Evolutionary conservation across 2,888 invertebrate genomes (phyloP).

Genomic region (Diplazon laetatorius): DNA sequence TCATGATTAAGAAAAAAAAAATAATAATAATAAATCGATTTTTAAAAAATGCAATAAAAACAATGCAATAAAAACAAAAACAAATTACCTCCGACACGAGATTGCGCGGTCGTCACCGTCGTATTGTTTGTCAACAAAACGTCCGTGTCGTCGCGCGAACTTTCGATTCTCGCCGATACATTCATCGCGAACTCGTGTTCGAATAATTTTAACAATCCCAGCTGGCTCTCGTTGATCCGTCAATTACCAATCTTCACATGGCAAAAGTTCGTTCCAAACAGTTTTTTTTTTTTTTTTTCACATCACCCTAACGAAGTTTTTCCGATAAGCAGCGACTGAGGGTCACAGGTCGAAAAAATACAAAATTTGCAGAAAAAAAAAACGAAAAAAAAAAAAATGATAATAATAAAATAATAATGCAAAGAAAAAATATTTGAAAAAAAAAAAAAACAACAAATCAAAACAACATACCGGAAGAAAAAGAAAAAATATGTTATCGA

Average conservation of each 20-base stretch:
- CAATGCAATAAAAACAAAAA: neutral
- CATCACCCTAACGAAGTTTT: slow-evolving; percentile 24
- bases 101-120: slow-evolving; percentile 29
- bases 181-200: too few relatives aligned
- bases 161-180: slow-evolving; percentile 50
- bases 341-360: slow-evolving; percentile 33
- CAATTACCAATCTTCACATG: slow-evolving; percentile 34
- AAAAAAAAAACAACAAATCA: too few relatives aligned
- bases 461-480: too few relatives aligned
- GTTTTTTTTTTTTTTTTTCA: too few relatives aligned
- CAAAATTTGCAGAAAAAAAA: neutral
- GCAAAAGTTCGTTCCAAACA: slow-evolving; percentile 9
- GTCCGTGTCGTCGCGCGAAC: slow-evolving; percentile 27
- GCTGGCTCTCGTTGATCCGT: neutral
- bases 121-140: slow-evolving; percentile 49
- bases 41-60: too few relatives aligned
- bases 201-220: neutral
- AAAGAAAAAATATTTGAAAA: too few relatives aligned
- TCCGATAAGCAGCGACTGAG: slow-evolving; percentile 39
- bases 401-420: slow-evolving; percentile 14
- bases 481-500: too few relatives aligned
- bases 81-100: slow-evolving; percentile 38
- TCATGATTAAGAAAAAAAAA: too few relatives aligned
- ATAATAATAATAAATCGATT: too few relatives aligned
- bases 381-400: slow-evolving; percentile 4